Evolutionary conservation across 1,140 invertebrate species (phyloP), one percentile per base, ranked within the genome.

Genomic region (Drosophila kanapiae): DNA sequence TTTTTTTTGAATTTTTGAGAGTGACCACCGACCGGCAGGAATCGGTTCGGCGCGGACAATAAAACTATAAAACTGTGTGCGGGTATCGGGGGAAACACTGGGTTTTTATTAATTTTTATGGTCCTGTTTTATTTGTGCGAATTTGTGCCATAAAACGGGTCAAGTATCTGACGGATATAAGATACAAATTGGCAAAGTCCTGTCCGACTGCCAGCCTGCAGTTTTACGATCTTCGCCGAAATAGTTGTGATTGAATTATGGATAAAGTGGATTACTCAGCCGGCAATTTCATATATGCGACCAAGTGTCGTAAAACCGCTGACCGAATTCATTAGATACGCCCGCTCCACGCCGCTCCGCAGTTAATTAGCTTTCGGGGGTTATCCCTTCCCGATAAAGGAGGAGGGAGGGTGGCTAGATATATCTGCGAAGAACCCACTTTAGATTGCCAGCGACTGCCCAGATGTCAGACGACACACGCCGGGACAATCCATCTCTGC

Each of bases 61-160:
- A 88, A 90, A 88, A 88, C 84, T 90, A 88, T 90, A 88, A 88
- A 90, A 78, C 54, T 51, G 38, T 51, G 38, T 27, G 47, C 49
- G 11, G n/a, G 23, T 13, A 23, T n/a, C 11, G 48, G 49, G 40
- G 6, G 23, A 31, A 14, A 48, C 51, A 47, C 56, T 42, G 61
- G 57, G 31, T 56, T 90, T 85, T 90, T 91, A 91, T 90, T 90
- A 90, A 90, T 90, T 90, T 90, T 90, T 91, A 91, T 91, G 75
- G 29, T 23, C 42, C 40, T 57, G 54, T 84, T 79, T 83, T 79
- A 82, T 82, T 65, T 83, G 68, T 83, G 68, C 56, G 56, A 78
- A 78, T 75, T 72, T 78, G 75, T 51, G 80, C 64, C 69, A 88
- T 88, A 88, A 88, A 88, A 88, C 85, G 79, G 72, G 68, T 80